Evolutionary conservation across 2,888 invertebrate genomes (phyloP), one percentile per base, ranked within the genome.

Genomic region (Drosophila paucipuncta): DNA sequence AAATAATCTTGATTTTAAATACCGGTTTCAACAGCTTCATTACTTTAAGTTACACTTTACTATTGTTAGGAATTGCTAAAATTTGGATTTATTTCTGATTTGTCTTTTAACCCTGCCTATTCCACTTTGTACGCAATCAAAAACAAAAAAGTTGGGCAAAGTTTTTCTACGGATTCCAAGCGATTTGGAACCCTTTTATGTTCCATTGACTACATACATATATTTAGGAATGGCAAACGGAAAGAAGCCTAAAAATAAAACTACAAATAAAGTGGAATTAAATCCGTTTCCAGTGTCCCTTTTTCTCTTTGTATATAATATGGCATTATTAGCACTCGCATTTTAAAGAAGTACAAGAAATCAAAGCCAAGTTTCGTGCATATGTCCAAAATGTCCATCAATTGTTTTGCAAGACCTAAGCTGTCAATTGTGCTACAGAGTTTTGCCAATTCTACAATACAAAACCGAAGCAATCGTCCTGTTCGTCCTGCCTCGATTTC

Each of bases 361-460:
- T 71, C 75, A 76, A 70, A 80, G 79, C 54, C 25, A 37, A 68
- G n/a, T 28, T 39, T 61, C n/a, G 13, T 67, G 66, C 84, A 83
- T 66, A 80, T 83, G 76, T 76, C 62, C 67, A 69, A 61, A 72
- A 81, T 64, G 82, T 68, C 73, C 76, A 72, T 85, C 86, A 76
- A 80, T 89, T 82, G 78, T 73, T 75, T 65, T 43, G 62, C 75
- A 4, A 69, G 67, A 65, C 70, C 76, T 76, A 76, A 91, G 85
- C 86, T 80, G 89, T 76, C 91, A 87, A 91, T 90, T 85, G 88
- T 83, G 65, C 73, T 73, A 69, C 60, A 68, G 88, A 74, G 72
- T 82, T 87, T 90, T 90, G 82, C 80, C 87, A 82, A 90, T 89
- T 83, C 76, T 72, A 85, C 82, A 80, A 68, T 64, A 85, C 80